Percentiles rank a stretch among this genome's conserved stretches.
phyloP scores from a whole-genome alignment of 2,113 vertebrate species.

The Salvelinus alpinus region DNA sequence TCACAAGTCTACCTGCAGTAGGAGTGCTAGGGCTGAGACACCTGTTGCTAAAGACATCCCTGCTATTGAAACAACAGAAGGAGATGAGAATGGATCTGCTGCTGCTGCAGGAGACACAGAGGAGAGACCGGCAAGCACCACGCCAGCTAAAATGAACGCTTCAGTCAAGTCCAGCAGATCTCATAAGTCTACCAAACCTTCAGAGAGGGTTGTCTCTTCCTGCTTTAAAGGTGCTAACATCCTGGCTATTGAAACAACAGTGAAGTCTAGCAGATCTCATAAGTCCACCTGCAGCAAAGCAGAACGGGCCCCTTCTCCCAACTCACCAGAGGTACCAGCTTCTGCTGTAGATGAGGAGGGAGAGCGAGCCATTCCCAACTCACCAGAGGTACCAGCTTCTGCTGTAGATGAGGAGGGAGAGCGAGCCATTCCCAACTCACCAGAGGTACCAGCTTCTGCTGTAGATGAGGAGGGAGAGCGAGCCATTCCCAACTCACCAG shows the following conservation, averaged over 20 bases:
- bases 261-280: conserved; percentile 15
- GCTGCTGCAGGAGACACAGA: conserved; percentile 23
- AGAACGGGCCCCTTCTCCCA: too few relatives aligned
- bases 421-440: conserved; percentile 8
- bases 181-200: conserved; percentile 12
- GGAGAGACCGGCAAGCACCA: conserved; percentile 28
- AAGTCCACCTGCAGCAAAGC: conserved; percentile 19
- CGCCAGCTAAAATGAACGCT: conserved; percentile 54
- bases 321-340: neutral
- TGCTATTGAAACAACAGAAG: conserved; percentile 32
- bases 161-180: conserved; percentile 35
- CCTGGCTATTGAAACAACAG: conserved; percentile 12
- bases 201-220: neutral
- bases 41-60: neutral
- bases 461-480: conserved; percentile 19
- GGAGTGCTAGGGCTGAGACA: conserved; percentile 13
- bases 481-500: conserved; percentile 4
- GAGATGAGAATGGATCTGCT: conserved; percentile 16
- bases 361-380: conserved; percentile 4
- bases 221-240: too few relatives aligned
- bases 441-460: conserved; percentile 2
- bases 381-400: conserved; percentile 9
- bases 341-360: conserved; percentile 14
- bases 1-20: conserved; percentile 3
- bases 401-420: conserved; percentile 12